Conservation (phyloP, 2,113 vertebrate genomes). For the Campylorhamphus procurvoides region DNA sequence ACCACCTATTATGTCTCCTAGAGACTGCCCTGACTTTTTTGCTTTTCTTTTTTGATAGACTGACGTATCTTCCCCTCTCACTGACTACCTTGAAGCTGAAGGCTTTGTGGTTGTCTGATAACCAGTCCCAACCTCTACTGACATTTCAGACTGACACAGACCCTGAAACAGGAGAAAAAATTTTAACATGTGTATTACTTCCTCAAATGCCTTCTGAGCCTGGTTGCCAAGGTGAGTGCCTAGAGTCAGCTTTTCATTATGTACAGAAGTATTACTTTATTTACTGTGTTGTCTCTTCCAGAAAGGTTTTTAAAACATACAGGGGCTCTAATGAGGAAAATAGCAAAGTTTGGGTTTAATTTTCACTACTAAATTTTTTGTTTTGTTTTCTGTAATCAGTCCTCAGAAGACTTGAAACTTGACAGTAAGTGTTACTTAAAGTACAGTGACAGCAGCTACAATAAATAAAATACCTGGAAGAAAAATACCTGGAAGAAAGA, state of each 20-base stretch:
- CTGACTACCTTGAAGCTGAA: constrained; percentile 91
- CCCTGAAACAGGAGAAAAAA: constrained; percentile 87
- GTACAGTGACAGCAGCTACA: neutral
- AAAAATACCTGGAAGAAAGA: neutral
- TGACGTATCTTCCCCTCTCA: constrained; percentile 88
- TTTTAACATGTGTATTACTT: constrained; percentile 96
- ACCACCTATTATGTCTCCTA: neutral
- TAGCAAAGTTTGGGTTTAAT: neutral
- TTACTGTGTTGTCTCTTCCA: neutral
- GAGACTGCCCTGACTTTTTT: neutral
- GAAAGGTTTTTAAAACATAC: neutral
- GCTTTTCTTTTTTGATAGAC: constrained; percentile 71
- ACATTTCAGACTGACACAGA: constrained; percentile 95
- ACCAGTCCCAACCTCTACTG: constrained; percentile 97
- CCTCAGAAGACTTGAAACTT: neutral
- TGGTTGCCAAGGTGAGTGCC: constrained; percentile 83
- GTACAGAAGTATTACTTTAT: neutral
- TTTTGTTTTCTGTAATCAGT: neutral
- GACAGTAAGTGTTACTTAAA: neutral
- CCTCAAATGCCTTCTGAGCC: constrained; percentile 90
- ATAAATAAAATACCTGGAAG: neutral
- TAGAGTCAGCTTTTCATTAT: neutral
- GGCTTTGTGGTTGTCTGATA: constrained; percentile 97
- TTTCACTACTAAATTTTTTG: neutral
- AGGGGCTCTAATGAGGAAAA: neutral